A percentile compares a stretch with the other conserved stretches of the same genome.
Conservation (phyloP, 64 coral and sea anemone species). For the Stichodactyla helianthus region DNA sequence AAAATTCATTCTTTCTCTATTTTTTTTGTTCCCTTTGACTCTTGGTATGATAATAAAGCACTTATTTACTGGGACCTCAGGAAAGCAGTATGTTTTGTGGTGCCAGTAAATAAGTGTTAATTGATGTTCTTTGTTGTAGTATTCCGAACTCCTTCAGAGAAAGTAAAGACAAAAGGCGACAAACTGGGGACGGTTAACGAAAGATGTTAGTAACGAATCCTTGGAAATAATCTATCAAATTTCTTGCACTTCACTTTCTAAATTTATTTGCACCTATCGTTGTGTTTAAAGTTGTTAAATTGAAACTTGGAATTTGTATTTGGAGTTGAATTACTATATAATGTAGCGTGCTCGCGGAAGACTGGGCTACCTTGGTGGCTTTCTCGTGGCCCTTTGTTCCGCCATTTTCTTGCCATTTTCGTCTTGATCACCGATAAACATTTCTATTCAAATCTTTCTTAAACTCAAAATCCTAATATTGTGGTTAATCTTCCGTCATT, state of each 20-base stretch:
- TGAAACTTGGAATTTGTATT: not conserved
- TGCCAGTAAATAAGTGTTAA: too few species aligned
- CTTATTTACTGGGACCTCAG: too few species aligned
- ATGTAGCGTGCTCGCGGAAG: not conserved
- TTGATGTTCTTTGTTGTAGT: not conserved
- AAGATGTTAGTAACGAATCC: conserved; percentile 13
- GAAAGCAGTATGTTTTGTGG: too few species aligned
- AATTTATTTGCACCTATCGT: not conserved
- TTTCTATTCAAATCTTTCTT: too few species aligned
- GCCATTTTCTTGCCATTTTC: not conserved
- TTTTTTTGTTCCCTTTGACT: too few species aligned
- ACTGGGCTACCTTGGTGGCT: not conserved
- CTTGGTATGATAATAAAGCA: too few species aligned
- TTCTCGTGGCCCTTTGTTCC: not conserved
- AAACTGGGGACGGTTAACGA: not conserved
- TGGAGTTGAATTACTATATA: not conserved
- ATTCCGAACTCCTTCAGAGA: not conserved
- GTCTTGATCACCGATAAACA: too few species aligned
- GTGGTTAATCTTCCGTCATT: not conserved
- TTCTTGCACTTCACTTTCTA: not conserved
- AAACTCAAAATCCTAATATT: not conserved
- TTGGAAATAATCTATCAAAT: not conserved
- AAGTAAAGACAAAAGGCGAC: not conserved
- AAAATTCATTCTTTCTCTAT: too few species aligned
- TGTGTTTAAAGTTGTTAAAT: not conserved